Conservation (phyloP, 2,888 invertebrate genomes). For the Melinaea menophilus region DNA sequence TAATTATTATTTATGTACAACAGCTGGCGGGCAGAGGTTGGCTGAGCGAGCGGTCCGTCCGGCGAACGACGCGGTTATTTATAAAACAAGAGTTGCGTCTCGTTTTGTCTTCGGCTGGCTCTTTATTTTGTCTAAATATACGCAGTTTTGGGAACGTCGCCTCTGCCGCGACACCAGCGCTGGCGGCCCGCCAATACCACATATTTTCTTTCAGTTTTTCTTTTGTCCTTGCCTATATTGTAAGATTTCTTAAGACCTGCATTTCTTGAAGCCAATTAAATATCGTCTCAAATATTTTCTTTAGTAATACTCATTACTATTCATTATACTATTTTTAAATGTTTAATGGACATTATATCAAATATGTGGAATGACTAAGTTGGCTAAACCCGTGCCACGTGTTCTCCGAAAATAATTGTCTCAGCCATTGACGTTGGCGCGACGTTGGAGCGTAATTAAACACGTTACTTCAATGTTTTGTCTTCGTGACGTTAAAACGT, state of each 20-base stretch:
- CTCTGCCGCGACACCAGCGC: conserved; percentile 66
- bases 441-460: conserved; percentile 44
- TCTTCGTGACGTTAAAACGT: conserved; percentile 27
- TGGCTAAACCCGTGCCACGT: conserved; percentile 46
- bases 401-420: conserved; percentile 57
- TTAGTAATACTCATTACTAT: neutral
- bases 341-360: neutral
- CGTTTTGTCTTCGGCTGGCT: conserved; percentile 77
- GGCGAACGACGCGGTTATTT: conserved; percentile 76
- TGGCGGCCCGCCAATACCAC: conserved; percentile 66
- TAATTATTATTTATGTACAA: conserved; percentile 77
- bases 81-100: conserved; percentile 77
- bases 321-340: neutral
- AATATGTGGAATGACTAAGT: conserved; percentile 28
- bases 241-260: conserved; percentile 22
- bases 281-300: neutral
- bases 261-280: neutral
- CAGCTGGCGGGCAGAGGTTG: conserved; percentile 75
- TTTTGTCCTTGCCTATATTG: conserved; percentile 51
- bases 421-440: conserved; percentile 39
- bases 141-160: conserved; percentile 77
- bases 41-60: conserved; percentile 64
- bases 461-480: conserved; percentile 37
- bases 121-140: conserved; percentile 79
- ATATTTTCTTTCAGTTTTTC: conserved; percentile 63